These are phyloP conservation scores for Ariopsis seemanni DNA, from an alignment of 2,113 vertebrate species.

Conservation along the genomic window DNA sequence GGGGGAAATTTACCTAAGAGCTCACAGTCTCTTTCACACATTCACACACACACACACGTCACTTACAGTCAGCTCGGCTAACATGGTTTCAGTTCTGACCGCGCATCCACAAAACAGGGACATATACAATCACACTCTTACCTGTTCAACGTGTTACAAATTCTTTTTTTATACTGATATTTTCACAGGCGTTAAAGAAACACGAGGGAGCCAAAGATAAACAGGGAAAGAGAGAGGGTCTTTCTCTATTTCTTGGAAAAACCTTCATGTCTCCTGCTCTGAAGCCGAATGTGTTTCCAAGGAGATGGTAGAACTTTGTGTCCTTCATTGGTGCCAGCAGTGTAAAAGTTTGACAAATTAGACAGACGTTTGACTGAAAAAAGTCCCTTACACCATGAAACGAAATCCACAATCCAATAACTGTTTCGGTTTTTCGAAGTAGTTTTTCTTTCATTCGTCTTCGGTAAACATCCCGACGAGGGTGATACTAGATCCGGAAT, in stretches of 20 bases:
- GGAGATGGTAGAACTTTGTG: neutral
- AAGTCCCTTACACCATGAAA: neutral
- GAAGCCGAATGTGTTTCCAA: neutral
- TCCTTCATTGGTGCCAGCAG: neutral
- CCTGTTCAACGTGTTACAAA: neutral
- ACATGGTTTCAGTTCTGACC: conserved; percentile 35
- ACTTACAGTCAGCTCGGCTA: conserved; percentile 39
- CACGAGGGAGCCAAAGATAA: neutral
- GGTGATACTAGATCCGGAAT: neutral
- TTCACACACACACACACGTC: conserved; percentile 13
- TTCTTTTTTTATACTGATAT: neutral
- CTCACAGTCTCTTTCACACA: neutral
- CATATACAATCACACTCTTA: neutral
- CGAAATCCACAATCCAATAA: neutral
- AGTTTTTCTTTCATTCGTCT: neutral
- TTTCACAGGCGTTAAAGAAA: neutral
- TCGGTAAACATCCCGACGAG: neutral
- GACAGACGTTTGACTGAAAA: neutral
- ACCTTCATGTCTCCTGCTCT: neutral
- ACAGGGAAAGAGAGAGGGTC: neutral
- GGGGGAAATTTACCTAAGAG: neutral
- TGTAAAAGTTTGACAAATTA: neutral
- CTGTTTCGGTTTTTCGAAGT: neutral
- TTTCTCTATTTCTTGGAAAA: neutral
- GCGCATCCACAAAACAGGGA: neutral